These are phyloP conservation scores for Kradibia gibbosae DNA, from an alignment of 1,140 invertebrate genomes.

Conservation along the genomic window DNA sequence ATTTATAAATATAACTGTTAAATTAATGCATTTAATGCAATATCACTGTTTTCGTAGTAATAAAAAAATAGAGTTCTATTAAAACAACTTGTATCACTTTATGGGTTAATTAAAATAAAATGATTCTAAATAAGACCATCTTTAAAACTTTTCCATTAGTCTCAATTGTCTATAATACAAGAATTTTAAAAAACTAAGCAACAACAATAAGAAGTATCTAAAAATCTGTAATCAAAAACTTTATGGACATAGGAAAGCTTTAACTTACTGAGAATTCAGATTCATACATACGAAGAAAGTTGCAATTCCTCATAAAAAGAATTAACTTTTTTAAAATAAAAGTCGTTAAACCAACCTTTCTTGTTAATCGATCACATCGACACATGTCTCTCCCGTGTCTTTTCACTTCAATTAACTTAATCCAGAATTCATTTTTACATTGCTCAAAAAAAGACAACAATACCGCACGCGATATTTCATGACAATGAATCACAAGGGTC, in stretches of 20 bases:
- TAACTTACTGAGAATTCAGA: too few relatives aligned
- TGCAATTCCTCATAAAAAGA: too few relatives aligned
- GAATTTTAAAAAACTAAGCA: too few relatives aligned
- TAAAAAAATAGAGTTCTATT: background rate
- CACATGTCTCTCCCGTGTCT: background rate
- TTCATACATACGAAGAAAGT: background rate
- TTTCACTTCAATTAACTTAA: slow-evolving; percentile 26
- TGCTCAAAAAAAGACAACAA: background rate
- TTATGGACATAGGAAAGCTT: too few relatives aligned
- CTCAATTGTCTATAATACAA: background rate
- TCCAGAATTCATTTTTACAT: background rate
- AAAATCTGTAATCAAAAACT: too few relatives aligned
- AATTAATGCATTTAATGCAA: too few relatives aligned
- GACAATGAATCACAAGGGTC: slow-evolving; percentile 14
- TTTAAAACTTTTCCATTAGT: background rate
- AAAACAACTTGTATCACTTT: background rate
- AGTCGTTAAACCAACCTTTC: background rate
- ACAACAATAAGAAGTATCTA: too few relatives aligned
- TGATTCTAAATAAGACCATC: background rate
- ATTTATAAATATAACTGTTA: too few relatives aligned
- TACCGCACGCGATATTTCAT: slow-evolving; percentile 24
- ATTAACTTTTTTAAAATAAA: too few relatives aligned
- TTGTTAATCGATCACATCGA: background rate
- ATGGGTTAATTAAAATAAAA: background rate
- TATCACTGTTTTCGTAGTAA: background rate